Base-by-base conservation (phyloP, 1,140 invertebrate genomes). In the Chironomus striatipennis region DNA sequence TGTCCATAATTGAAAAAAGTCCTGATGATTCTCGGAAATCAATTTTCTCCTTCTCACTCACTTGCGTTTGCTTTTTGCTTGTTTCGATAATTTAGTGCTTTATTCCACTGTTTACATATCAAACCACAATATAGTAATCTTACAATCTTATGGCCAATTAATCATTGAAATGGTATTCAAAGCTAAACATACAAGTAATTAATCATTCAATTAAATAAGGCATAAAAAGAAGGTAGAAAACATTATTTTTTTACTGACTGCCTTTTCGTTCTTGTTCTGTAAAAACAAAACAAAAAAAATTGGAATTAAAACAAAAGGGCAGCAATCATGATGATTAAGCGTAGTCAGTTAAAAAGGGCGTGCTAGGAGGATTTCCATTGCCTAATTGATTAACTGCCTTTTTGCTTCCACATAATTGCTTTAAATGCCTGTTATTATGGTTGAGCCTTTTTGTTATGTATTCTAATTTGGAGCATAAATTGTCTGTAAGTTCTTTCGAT, bases 281-380 rank as follows among this genome's bases (percentile, higher is more conserved):
- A 34, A 34, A 34, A 34, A 34, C 24, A 34, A 34, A 34, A n/a
- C n/a, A n/a, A n/a, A n/a, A n/a, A n/a, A n/a, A n/a, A n/a, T n/a
- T n/a, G n/a, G n/a, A 70, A 70, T 70, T 70, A 70, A 70, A 70
- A 70, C 65, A 70, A 70, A 70, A 70, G 65, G 20, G 20, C 65
- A 70, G 9, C 47, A 57, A 10, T 70, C n/a, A 70, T 18, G 43
- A 47, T 47, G 47, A 57, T 57, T 12, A 57, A 70, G 20, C 17
- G 65, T 17, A 70, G 17, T 21, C 65, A 70, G 65, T 10, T 70
- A 70, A 70, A 70, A 70, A 70, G 65, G 65, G 65, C 65, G 65
- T 70, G 65, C 7, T 20, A 20, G 65, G 18, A 17, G 65, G 9
- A 10, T 70, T 70, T 70, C 17, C 65, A 70, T 70, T 9, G 5